A percentile compares a stretch with the other conserved stretches of the same genome.
Evolutionary conservation across 2,113 vertebrate genomes (phyloP).

Genomic region (Cavia porcellus): DNA sequence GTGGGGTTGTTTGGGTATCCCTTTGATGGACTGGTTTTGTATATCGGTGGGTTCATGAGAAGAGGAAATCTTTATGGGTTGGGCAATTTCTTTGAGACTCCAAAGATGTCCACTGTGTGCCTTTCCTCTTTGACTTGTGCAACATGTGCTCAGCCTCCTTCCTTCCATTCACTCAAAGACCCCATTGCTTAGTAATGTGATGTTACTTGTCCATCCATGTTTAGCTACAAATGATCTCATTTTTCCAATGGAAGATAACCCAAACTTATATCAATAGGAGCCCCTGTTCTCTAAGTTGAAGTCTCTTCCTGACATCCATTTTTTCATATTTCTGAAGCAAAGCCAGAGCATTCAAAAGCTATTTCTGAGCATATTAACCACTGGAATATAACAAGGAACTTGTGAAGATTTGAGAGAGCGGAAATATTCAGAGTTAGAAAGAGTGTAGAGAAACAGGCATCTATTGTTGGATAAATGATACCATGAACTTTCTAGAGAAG

Average conservation of each 20-base stretch:
- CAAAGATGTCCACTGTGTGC: background rate
- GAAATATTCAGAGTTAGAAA: constrained; percentile 37
- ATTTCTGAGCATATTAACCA: background rate
- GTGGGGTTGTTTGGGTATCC: background rate
- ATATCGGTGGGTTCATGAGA: background rate
- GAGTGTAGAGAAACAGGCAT: constrained; percentile 24
- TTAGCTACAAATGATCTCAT: constrained; percentile 61
- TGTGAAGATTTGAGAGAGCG: constrained; percentile 47
- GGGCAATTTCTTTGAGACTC: background rate
- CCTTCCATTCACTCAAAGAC: background rate
- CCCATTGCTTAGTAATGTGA: background rate
- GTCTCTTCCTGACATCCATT: constrained; percentile 19
- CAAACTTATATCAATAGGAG: constrained; percentile 42
- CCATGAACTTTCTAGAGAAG: constrained; percentile 22
- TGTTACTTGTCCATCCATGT: constrained; percentile 30
- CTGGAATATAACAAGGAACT: constrained; percentile 21
- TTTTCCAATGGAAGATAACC: constrained; percentile 37
- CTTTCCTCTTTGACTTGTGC: background rate
- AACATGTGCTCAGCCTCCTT: background rate
- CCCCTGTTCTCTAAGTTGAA: constrained; percentile 44
- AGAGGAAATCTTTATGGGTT: background rate
- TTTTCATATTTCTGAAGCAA: constrained; percentile 39
- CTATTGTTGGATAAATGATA: constrained; percentile 42
- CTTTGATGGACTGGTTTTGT: background rate
- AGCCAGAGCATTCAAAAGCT: background rate